These are phyloP conservation scores for Phyto melanocephala DNA, from an alignment of 2,888 invertebrate species.

Conservation along the genomic window DNA sequence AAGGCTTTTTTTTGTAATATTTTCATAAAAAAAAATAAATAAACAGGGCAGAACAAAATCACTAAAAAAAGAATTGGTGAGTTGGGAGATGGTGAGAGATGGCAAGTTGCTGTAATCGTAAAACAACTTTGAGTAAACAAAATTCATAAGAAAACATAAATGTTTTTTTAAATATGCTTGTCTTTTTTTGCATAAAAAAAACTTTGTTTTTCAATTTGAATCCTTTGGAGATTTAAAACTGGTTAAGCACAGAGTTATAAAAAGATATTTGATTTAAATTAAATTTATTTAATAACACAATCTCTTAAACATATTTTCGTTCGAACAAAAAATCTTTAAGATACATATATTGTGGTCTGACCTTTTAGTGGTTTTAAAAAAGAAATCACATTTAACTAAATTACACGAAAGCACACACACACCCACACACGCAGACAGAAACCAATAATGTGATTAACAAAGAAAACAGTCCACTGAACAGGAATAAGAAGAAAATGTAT, in stretches of 20 bases:
- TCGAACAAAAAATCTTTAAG: not conserved
- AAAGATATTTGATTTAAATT: no score
- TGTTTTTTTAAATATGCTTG: no score
- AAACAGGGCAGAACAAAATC: no score
- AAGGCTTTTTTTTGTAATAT: slow-evolving; percentile 52
- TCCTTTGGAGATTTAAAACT: no score
- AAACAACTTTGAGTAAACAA: slow-evolving; percentile 12
- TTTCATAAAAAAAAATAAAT: slow-evolving; percentile 4
- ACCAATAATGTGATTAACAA: slow-evolving; percentile 4
- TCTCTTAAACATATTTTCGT: no score
- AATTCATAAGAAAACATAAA: not conserved
- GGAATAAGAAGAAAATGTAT: not conserved
- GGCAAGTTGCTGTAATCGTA: not conserved
- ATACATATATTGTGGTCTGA: slow-evolving; percentile 15
- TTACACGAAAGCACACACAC: no score
- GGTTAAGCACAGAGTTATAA: no score
- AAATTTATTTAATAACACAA: no score
- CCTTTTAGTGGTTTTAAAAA: no score
- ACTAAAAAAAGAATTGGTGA: not conserved
- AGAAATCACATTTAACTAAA: not conserved
- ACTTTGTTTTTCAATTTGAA: no score
- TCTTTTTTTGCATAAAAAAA: no score
- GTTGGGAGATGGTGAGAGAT: no score
- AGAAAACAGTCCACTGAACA: slow-evolving; percentile 19
- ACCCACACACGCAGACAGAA: not conserved